Evolutionary conservation across 2,797 vertebrate species (phyloP), one percentile per base, ranked within the genome.

Genomic region (Arctocebus calabarensis): DNA sequence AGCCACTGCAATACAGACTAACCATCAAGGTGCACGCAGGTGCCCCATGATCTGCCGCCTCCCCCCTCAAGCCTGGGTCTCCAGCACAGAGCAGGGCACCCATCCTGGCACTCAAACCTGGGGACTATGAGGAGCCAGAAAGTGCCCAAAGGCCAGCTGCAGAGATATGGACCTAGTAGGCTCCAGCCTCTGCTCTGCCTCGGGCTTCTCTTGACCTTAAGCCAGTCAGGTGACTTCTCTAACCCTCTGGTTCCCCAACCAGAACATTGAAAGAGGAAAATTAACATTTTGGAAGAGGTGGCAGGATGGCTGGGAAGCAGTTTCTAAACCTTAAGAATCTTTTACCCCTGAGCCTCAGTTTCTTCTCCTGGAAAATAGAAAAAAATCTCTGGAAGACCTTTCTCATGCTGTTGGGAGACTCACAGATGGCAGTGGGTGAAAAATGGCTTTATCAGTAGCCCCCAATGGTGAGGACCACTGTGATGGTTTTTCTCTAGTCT

Each of bases 201-300:
- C 90, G 74, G 68, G 71, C 27, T 11, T 32, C 55, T 85, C 37
- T 32, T 77, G 88, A 88, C 79, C 90, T 94, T 84, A 86, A 27
- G 29, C 92, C 59, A 91, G 66, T 77, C 90, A 89, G 34, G 68
- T 57, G 61, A 64, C 61, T 78, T 90, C 43, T 77, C 66, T 89
- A 43, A 62, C 7, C 13, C 61, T 88, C 90, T 32, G 55, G 29
- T 87, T 94, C 61, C 75, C 90, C 88, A 94, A 84, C 23, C 0
- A 27, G 64, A 90, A 96, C 93, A 82, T 5, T 52, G 78, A 59
- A 90, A 95, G 25, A 84, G 23, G 68, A 96, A 94, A 97, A 94
- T 77, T 48, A 90, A 85, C 19, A 25, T 71, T 29, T 84, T 59
- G 17, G 25, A 83, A 92, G 45, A 88, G 52, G 43, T 29, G 32